Evolutionary conservation across 2,888 invertebrate species (phyloP), one percentile per base, ranked within the genome.

Genomic region (Drosophila mulleri): DNA sequence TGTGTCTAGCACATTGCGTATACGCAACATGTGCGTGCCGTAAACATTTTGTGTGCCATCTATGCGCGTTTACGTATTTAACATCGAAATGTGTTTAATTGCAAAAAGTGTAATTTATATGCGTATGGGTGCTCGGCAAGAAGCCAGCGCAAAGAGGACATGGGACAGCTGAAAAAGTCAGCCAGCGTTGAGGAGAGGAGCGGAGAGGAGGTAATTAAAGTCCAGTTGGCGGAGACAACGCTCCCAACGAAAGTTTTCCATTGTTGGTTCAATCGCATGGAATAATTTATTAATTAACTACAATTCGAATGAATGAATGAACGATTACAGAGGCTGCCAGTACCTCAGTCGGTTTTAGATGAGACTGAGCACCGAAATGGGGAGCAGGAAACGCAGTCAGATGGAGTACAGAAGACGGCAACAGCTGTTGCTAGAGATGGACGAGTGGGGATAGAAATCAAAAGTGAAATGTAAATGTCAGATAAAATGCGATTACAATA

Each of bases 251-350:
- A 80, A 86, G 81, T 81, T 86, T 79, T 71, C 65, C 74, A 87
- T 84, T 85, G 88, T 81, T 89, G 76, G 89, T 80, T 89, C 88
- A 86, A 86, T 86, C 83, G 86, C 72, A 85, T 75, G 89, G 88
- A 86, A 88, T 89, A 86, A 89, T 86, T 86, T 86, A 86, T 86
- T 86, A 86, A 86, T 86, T 86, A 86, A 89, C 88, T 86, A 85
- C 86, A 82, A 89, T 89, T 89, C 80, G 83, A 89, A 85, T 88
- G 87, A 86, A 89, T 86, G 88, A 86, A 82, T 89, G 81, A 87
- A 87, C 84, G 84, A 85, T 84, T 84, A 88, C 83, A 53, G 47
- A 26, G 59, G 54, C 58, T 71, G 70, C 71, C 70, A 70, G 41
- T 61, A 23, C 60, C 69, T 62, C 20, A 44, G 53, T 37, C 12